Percentiles rank a stretch among this genome's conserved stretches.
Conservation (phyloP, 2,113 vertebrate genomes). For the Pandion haliaetus region DNA sequence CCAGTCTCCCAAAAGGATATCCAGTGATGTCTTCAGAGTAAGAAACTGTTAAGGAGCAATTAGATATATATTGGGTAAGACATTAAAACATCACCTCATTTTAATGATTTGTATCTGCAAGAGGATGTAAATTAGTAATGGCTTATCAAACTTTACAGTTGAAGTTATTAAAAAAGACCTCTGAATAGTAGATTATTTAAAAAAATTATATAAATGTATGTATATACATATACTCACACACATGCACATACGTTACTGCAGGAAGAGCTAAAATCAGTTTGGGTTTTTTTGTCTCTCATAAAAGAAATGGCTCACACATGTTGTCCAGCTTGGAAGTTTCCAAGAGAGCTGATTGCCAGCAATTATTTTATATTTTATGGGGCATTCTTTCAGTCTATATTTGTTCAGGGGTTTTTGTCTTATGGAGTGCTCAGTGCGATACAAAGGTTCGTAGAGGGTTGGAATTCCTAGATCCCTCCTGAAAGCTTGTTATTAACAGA, state of each 20-base stretch:
- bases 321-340: background rate
- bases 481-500: constrained; percentile 55
- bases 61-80: constrained; percentile 52
- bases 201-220: background rate
- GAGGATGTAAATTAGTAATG: constrained; percentile 63
- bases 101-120: constrained; percentile 67
- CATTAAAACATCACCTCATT: constrained; percentile 63
- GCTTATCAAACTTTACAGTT: constrained; percentile 64
- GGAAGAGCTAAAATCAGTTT: constrained; percentile 14
- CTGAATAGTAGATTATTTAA: background rate
- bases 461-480: constrained; percentile 32
- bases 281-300: background rate
- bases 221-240: background rate
- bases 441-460: constrained; percentile 32
- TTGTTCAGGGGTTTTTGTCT: background rate
- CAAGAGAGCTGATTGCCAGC: background rate
- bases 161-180: constrained; percentile 33
- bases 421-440: constrained; percentile 14
- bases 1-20: background rate
- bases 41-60: constrained; percentile 53
- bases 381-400: background rate
- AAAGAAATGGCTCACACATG: background rate
- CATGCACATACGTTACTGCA: background rate
- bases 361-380: constrained; percentile 43
- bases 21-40: background rate